Evolutionary conservation across 2,888 invertebrate species (phyloP).

Genomic region (Melolontha melolontha): DNA sequence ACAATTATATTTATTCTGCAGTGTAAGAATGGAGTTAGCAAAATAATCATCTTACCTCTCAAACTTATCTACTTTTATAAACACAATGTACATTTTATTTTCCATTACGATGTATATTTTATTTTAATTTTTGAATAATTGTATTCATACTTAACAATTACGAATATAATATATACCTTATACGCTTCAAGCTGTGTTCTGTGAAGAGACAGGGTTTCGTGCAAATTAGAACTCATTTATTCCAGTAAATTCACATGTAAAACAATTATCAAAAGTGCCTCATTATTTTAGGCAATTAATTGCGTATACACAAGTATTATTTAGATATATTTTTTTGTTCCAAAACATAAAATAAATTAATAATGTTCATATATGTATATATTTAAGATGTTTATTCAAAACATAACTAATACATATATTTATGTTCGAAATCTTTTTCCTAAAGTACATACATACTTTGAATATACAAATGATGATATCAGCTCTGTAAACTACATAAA

Average conservation of each 20-base stretch:
- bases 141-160: constrained; percentile 1
- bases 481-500: constrained; percentile 37
- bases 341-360: background rate
- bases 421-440: constrained; percentile 22
- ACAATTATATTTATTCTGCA: no score
- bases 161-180: constrained; percentile 44
- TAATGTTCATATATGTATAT: background rate
- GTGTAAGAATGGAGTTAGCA: no score
- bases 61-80: no score
- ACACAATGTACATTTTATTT: constrained; percentile 7
- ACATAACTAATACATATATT: constrained; percentile 23
- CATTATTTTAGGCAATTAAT: constrained; percentile 38
- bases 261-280: constrained; percentile 46
- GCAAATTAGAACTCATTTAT: constrained; percentile 43
- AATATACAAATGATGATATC: constrained; percentile 18
- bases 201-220: constrained; percentile 47
- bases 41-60: no score
- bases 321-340: constrained; percentile 23
- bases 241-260: constrained; percentile 41
- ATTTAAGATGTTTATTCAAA: background rate
- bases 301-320: constrained; percentile 13
- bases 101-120: constrained; percentile 20
- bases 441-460: constrained; percentile 10
- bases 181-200: constrained; percentile 50
- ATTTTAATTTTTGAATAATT: constrained; percentile 1